These are phyloP conservation scores for Xyrauchen texanus DNA, from an alignment of 2,113 vertebrate genomes.

Conservation along the genomic window DNA sequence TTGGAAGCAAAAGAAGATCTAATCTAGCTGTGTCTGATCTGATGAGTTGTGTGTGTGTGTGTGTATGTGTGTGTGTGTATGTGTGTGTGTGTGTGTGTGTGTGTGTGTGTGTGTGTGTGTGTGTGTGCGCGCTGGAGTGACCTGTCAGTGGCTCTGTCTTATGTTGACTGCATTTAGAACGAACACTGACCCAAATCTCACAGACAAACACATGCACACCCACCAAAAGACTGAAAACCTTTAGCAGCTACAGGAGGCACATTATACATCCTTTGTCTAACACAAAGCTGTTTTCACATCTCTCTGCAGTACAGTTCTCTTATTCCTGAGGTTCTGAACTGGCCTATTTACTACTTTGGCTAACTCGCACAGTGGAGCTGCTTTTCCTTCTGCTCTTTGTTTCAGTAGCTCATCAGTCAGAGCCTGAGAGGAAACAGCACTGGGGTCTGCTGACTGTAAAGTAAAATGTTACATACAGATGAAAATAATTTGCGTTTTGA, in stretches of 20 bases:
- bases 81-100: conserved; percentile 1
- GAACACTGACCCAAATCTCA: conserved; percentile 38
- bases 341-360: too few species aligned
- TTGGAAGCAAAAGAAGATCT: conserved; percentile 49
- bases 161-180: conserved; percentile 26
- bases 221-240: conserved; percentile 6
- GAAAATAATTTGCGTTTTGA: conserved; percentile 1
- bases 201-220: conserved; percentile 1
- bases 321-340: too few species aligned
- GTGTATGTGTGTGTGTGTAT: background rate
- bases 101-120: background rate
- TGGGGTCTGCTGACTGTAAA: background rate
- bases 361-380: background rate
- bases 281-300: too few species aligned
- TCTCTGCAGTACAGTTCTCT: too few species aligned
- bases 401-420: conserved; percentile 30
- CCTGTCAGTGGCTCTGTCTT: conserved; percentile 6
- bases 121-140: conserved; percentile 15
- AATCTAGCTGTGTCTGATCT: conserved; percentile 61
- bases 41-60: conserved; percentile 40
- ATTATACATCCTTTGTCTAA: background rate
- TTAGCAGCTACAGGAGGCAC: background rate
- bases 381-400: conserved; percentile 31
- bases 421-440: conserved; percentile 4
- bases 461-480: conserved; percentile 11